Conservation (phyloP, 2,888 invertebrate genomes). For the Dicyrtoma fusca region DNA sequence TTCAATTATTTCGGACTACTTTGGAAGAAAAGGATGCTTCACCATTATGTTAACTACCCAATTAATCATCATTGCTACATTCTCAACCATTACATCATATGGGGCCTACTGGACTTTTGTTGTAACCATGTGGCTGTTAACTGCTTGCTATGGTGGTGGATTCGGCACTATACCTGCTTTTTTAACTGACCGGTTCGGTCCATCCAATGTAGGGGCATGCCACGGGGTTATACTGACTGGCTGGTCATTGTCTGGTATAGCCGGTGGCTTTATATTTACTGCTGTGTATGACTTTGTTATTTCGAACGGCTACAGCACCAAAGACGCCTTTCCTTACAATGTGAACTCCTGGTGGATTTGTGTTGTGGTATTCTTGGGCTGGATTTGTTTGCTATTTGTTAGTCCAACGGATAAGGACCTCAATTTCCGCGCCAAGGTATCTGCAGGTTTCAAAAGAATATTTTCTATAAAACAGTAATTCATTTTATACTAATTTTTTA, state of each 20-base stretch:
- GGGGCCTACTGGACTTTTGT: conserved; percentile 49
- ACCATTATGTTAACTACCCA: conserved; percentile 45
- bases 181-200: conserved; percentile 42
- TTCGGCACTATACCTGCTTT: conserved; percentile 38
- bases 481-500: too few relatives aligned
- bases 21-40: conserved; percentile 51
- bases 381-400: conserved; percentile 44
- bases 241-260: conserved; percentile 51
- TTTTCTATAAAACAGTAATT: too few relatives aligned
- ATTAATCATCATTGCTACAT: conserved; percentile 39
- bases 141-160: conserved; percentile 34
- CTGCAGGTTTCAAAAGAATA: too few relatives aligned
- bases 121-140: conserved; percentile 45
- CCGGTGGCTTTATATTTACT: conserved; percentile 49
- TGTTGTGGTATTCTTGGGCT: conserved; percentile 44
- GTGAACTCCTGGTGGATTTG: conserved; percentile 53
- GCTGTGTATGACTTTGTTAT: conserved; percentile 40
- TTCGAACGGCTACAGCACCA: conserved; percentile 23
- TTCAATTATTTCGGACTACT: conserved; percentile 48
- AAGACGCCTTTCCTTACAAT: conserved; percentile 47
- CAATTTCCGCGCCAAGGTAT: conserved; percentile 18
- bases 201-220: conserved; percentile 48
- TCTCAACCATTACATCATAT: conserved; percentile 43
- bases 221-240: conserved; percentile 50
- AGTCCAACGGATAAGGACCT: conserved; percentile 43